phyloP scores from a whole-genome alignment of 2,113 vertebrate genomes.

The Caranx melampygus region DNA sequence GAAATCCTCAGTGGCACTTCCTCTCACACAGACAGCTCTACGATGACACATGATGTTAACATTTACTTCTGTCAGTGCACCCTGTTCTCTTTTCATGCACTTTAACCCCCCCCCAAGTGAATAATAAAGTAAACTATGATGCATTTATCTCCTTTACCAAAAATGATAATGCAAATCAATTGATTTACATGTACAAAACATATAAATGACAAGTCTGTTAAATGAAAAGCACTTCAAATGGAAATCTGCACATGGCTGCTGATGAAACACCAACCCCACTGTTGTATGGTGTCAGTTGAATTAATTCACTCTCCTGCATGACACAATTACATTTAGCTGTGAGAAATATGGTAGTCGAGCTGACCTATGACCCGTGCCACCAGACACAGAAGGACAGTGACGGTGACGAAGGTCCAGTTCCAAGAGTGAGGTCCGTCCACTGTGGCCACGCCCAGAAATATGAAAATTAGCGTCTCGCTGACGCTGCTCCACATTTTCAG shows the following conservation, averaged over 20 bases:
- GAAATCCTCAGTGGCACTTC: constrained; percentile 4
- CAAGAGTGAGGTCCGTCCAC: constrained; percentile 93
- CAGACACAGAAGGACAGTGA: constrained; percentile 93
- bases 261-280: background rate
- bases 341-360: constrained; percentile 2
- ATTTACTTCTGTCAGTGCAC: background rate
- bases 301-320: background rate
- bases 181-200: background rate
- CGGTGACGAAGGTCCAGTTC: constrained; percentile 96
- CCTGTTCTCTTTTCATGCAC: constrained; percentile 16
- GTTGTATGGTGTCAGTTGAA: background rate
- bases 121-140: background rate
- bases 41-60: constrained; percentile 15
- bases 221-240: background rate
- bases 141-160: background rate
- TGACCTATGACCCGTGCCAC: constrained; percentile 93
- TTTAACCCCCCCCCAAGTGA: no score
- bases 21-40: constrained; percentile 8
- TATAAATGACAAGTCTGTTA: background rate
- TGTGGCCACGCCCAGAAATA: constrained; percentile 96
- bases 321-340: background rate
- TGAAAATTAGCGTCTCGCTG: constrained; percentile 98
- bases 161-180: background rate
- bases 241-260: background rate
- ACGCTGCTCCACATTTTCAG: constrained; percentile 99